Percentiles rank a stretch among this genome's conserved stretches.
phyloP scores from a whole-genome alignment of 1,140 invertebrate species.

The Panagrolaimus sp. region DNA sequence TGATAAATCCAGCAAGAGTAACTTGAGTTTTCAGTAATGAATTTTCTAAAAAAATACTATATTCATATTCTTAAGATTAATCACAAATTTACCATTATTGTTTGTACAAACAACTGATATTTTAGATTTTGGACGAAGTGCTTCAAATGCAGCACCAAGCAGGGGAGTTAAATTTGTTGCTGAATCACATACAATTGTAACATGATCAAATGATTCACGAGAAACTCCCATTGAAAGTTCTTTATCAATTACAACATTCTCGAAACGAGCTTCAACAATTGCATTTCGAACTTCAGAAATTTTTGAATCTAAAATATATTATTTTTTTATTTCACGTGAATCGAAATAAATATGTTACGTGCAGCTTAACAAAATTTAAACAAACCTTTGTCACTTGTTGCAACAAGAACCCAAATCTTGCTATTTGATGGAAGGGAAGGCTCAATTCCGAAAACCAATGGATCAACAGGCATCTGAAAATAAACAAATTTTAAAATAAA shows the following conservation, averaged over 20 bases:
- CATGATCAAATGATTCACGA: slow-evolving; percentile 4
- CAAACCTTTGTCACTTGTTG: no score
- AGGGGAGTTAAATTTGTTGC: slow-evolving; percentile 9
- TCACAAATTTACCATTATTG: neutral
- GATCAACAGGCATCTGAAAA: no score
- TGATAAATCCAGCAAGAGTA: neutral
- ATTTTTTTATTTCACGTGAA: no score
- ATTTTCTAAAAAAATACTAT: neutral
- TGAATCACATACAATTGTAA: neutral
- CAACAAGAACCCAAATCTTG: no score
- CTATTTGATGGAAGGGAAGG: no score
- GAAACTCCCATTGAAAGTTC: neutral
- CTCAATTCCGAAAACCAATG: no score
- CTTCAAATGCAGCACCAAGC: slow-evolving; percentile 3
- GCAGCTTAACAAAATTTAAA: no score
- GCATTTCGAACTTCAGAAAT: neutral
- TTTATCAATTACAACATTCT: neutral
- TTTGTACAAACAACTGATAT: neutral
- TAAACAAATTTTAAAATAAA: no score
- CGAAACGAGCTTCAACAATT: neutral
- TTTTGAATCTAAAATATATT: no score
- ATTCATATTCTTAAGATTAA: neutral
- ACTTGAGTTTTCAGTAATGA: slow-evolving; percentile 1
- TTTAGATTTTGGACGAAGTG: neutral
- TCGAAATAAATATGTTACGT: no score